These are phyloP conservation scores for Hirtodrosophila cameraria DNA, from an alignment of 2,888 invertebrate genomes.

Conservation along the genomic window DNA sequence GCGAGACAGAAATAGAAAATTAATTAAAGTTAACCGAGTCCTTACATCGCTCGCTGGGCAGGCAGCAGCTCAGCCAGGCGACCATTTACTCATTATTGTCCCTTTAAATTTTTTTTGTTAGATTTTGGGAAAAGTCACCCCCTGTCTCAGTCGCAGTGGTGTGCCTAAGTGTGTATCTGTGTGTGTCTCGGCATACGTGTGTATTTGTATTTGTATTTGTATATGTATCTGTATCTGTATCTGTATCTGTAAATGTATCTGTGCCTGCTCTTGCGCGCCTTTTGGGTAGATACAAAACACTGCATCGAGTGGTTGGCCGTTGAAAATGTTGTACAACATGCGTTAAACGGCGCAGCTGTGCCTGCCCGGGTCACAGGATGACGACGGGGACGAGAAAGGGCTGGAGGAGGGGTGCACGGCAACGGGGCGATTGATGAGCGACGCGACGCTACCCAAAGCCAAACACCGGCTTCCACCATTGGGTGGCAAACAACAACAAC, in stretches of 20 bases:
- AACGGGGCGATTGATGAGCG: constrained; percentile 25
- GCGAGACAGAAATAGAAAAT: constrained; percentile 64
- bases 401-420: background rate
- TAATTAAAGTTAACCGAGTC: constrained; percentile 69
- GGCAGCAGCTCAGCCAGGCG: constrained; percentile 4
- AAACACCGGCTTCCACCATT: constrained; percentile 11
- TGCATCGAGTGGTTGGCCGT: constrained; percentile 73
- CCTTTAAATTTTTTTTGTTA: constrained; percentile 45
- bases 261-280: constrained; percentile 39
- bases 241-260: constrained; percentile 6
- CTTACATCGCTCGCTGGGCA: constrained; percentile 10
- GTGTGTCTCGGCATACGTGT: background rate
- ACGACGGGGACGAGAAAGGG: background rate
- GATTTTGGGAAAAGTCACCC: constrained; percentile 72
- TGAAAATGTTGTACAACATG: constrained; percentile 76
- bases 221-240: constrained; percentile 16
- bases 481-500: constrained; percentile 33
- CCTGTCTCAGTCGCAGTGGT: constrained; percentile 40
- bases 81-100: constrained; percentile 52
- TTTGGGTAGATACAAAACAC: constrained; percentile 64
- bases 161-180: constrained; percentile 16
- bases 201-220: constrained; percentile 31
- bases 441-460: background rate
- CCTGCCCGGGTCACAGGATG: constrained; percentile 49
- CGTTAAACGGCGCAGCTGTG: constrained; percentile 75